These are phyloP conservation scores for Burhinus bistriatus DNA, from an alignment of 2,113 vertebrate species.

Conservation along the genomic window DNA sequence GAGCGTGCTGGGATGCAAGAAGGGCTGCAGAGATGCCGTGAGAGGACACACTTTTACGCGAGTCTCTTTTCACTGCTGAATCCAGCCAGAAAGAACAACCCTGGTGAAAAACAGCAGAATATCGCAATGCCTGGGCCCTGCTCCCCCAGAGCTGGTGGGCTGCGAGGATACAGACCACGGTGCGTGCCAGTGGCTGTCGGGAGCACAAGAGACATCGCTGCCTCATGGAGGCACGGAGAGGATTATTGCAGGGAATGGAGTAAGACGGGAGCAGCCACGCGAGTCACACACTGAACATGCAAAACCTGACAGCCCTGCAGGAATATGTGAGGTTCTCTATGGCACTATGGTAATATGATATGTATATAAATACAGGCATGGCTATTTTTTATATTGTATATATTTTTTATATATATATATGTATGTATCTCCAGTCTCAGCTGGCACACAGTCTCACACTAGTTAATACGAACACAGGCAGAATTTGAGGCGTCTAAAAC, in stretches of 20 bases:
- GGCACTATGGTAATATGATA: background rate
- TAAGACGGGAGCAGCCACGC: background rate
- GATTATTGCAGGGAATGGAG: background rate
- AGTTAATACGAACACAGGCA: background rate
- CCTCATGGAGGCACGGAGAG: background rate
- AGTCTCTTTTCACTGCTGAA: background rate
- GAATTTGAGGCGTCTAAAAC: background rate
- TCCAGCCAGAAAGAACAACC: background rate
- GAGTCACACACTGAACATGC: background rate
- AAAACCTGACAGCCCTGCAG: background rate
- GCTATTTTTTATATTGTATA: no score
- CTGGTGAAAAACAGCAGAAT: background rate
- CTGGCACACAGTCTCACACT: background rate
- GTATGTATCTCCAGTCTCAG: background rate
- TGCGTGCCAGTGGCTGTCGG: rapidly evolving
- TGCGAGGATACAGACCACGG: rapidly evolving
- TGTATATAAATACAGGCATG: background rate
- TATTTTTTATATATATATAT: rapidly evolving
- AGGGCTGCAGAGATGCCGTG: rapidly evolving
- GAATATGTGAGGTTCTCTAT: background rate
- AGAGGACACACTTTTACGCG: rapidly evolving
- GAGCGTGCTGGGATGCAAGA: rapidly evolving
- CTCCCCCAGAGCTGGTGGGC: no score
- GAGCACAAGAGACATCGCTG: background rate
- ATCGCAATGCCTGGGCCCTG: background rate